Percentiles rank a stretch among this genome's conserved stretches.
phyloP scores from a whole-genome alignment of 2,888 invertebrate species.

The Eumacrocentrus americanus region DNA sequence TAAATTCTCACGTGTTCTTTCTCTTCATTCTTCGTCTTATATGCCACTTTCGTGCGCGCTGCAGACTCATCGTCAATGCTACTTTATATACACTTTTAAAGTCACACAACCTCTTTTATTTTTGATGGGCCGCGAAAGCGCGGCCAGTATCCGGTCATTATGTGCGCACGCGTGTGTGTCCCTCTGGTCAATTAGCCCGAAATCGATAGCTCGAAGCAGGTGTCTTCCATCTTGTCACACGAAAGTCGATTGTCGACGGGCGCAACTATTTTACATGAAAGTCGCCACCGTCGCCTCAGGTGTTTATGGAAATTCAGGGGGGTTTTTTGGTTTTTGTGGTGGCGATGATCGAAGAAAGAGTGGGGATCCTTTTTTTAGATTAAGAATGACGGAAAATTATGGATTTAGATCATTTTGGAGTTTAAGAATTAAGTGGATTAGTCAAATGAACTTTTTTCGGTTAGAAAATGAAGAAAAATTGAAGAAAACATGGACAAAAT shows the following conservation, averaged over 20 bases:
- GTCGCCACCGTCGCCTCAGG: background rate
- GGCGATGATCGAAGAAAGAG: too few species aligned
- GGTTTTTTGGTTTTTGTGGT: background rate
- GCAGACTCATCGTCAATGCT: too few species aligned
- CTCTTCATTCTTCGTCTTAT: background rate
- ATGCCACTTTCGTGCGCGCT: background rate
- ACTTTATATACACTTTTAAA: background rate
- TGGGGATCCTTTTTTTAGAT: too few species aligned
- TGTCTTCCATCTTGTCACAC: too few species aligned
- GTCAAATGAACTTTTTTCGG: too few species aligned
- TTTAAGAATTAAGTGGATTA: too few species aligned
- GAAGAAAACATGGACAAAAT: background rate
- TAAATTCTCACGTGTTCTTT: background rate
- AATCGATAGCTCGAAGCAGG: too few species aligned
- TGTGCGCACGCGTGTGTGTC: background rate
- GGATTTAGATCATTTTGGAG: too few species aligned
- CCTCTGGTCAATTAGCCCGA: background rate
- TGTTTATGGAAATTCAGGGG: background rate
- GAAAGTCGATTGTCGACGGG: background rate
- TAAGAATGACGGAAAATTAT: too few species aligned
- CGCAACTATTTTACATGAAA: too few species aligned
- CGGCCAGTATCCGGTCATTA: conserved; percentile 24
- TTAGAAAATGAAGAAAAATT: too few species aligned
- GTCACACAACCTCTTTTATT: background rate
- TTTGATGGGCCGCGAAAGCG: conserved; percentile 12